Conservation (phyloP, 2,888 invertebrate genomes). For the Cryptus viduatorius region DNA sequence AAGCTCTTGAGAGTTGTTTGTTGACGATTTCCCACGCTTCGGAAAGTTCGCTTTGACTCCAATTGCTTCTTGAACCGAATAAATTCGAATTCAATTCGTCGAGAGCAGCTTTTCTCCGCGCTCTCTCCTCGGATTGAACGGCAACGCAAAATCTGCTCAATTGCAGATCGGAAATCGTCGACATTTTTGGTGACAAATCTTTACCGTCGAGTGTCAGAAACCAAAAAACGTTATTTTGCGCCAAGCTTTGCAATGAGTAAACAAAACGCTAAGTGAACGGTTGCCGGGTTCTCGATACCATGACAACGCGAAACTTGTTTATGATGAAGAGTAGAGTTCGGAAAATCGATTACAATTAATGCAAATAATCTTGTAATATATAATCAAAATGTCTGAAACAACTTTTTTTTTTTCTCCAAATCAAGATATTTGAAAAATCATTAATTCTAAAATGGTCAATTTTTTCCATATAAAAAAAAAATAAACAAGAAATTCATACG, state of each 20-base stretch:
- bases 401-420: too few species aligned
- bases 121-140: slow-evolving; percentile 88
- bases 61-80: slow-evolving; percentile 78
- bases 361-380: too few species aligned
- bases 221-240: background rate
- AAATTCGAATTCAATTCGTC: slow-evolving; percentile 86
- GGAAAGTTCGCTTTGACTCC: slow-evolving; percentile 82
- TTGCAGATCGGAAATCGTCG: slow-evolving; percentile 66
- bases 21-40: slow-evolving; percentile 85
- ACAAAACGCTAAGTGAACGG: background rate
- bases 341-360: background rate
- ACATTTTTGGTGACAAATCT: slow-evolving; percentile 59
- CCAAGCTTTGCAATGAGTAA: background rate
- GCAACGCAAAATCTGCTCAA: slow-evolving; percentile 72
- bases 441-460: too few species aligned
- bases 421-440: too few species aligned
- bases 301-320: slow-evolving; percentile 45
- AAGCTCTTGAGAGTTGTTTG: slow-evolving; percentile 84
- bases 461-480: too few species aligned
- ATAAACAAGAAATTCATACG: too few species aligned
- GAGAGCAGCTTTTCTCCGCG: slow-evolving; percentile 87
- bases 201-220: background rate
- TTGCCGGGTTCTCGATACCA: slow-evolving; percentile 50
- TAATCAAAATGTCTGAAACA: too few species aligned
- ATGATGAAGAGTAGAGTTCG: background rate